Evolutionary conservation across 1,140 invertebrate species (phyloP), one percentile per base, ranked within the genome.

Genomic region (Helicoverpa armigera): DNA sequence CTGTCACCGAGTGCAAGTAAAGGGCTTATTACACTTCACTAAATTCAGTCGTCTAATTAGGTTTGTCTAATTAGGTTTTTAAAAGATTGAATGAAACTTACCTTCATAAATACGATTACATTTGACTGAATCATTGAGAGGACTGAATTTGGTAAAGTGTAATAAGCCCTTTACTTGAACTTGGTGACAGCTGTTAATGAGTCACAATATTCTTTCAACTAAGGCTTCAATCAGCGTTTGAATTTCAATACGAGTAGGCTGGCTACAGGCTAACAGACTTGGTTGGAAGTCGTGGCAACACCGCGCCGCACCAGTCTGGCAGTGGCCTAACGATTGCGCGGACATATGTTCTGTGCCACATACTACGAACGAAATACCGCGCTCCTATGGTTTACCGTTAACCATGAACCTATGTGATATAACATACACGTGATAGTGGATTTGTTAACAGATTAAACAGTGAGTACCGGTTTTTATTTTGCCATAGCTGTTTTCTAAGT

Each of bases 301-400:
- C 72, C 54, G 31, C 14, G 4, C 18, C 50, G 54, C 35, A 43
- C 58, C 72, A 74, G 72, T 74, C 54, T 60, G 54, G n/a, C 1
- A 14, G 53, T 54, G 54, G 58, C 72, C 72, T 14, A 74, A 74
- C 72, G 72, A 43, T 58, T 58, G 72, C 18, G 16, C 54, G 72
- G 54, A 58, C 72, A 60, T 13, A 72, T 54, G 16, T 60, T 56
- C 53, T 11, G 72, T 48, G 53, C 50, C 72, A 74, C 72, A 74
- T 58, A 58, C 72, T 48, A 58, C 72, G 72, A 56, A 16, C 72
- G 31, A 60, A 60, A 74, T 74, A 74, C 53, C 54, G 72, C 54
- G 53, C 72, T 74, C 11, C 72, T 74, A 58, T 16, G 31, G 10
- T 74, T 58, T 60, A 74, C 72, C 72, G 72, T 74, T 74, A 74